Base-by-base conservation (phyloP, 2,888 invertebrate species). In the Idaea dimidiata region DNA sequence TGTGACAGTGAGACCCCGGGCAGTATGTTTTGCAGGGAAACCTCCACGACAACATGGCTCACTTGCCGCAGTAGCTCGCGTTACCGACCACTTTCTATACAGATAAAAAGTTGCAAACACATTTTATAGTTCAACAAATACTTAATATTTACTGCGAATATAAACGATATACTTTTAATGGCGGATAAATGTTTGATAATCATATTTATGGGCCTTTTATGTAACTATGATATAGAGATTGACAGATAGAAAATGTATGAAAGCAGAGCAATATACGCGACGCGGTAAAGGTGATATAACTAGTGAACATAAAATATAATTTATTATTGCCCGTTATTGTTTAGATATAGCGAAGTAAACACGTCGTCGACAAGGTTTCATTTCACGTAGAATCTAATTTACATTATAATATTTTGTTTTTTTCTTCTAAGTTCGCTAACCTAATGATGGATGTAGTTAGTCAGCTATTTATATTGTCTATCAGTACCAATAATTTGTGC, bases 141-240 rank as follows among this genome's bases (percentile, higher is more conserved):
- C 10, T 14, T 43, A 43, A 17, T 54, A 16, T 54, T 54, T 54
- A 54, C 54, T 54, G n/a, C 17, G 54, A 54, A 54, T 54, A 54
- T 54, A 54, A 43, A 43, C 6, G 43, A 8, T 43, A 43, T 10
- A 43, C 14, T 43, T 43, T 43, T 43, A 43, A 43, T 43, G 43
- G 43, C 43, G 43, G 43, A 43, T 43, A 43, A 43, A 43, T 14
- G 43, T 43, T 43, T 43, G 43, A 43, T 43, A 43, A 43, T 43
- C 59, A 59, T 6, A 59, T 58, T 17, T 58, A 53, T 59, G 59
- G 54, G 54, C 18, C 43, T 59, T 16, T 59, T 58, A 53, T 17
- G 17, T 10, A 17, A 59, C 17, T 59, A 53, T 32, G 8, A 7
- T 33, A 24, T 43, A 10, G 10, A 43, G 43, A 43, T 43, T 43